Conservation (phyloP, 2,797 vertebrate species). For the Phalanger gymnotis region DNA sequence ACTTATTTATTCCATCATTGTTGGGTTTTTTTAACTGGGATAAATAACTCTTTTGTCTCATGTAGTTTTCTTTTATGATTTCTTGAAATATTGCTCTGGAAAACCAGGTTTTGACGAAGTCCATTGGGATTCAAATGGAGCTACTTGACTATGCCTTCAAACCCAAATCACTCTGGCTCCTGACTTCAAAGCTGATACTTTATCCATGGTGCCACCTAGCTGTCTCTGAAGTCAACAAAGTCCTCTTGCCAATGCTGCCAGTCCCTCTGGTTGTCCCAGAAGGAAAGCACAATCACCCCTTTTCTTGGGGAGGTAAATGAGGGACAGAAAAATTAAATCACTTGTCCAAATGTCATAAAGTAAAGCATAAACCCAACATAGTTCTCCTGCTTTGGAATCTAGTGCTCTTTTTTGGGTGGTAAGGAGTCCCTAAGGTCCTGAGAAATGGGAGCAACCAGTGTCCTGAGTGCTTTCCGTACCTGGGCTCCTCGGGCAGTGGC, state of each 20-base stretch:
- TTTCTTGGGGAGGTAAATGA: background rate
- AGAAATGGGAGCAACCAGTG: background rate
- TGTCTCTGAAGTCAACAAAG: background rate
- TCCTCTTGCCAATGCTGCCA: background rate
- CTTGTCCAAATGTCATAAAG: background rate
- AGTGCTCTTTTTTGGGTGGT: background rate
- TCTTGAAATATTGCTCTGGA: background rate
- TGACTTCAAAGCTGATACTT: background rate
- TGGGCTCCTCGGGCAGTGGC: slow-evolving; percentile 90
- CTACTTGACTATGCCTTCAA: background rate
- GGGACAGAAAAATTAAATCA: background rate
- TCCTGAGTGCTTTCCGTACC: slow-evolving; percentile 77
- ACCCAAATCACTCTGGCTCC: background rate
- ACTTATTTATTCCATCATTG: background rate
- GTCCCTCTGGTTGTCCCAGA: background rate
- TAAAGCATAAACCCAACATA: background rate
- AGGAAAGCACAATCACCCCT: background rate
- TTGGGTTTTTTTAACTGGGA: background rate
- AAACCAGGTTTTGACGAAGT: background rate
- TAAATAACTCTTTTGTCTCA: background rate
- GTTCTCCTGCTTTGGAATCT: background rate
- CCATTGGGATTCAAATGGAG: background rate
- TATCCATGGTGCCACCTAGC: background rate
- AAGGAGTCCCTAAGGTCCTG: background rate
- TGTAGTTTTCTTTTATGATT: background rate